A percentile compares a stretch with the other conserved stretches of the same genome.
These are phyloP conservation scores for Rhabdophis nuchalis DNA, from an alignment of 2,797 vertebrate genomes.

Conservation along the genomic window DNA sequence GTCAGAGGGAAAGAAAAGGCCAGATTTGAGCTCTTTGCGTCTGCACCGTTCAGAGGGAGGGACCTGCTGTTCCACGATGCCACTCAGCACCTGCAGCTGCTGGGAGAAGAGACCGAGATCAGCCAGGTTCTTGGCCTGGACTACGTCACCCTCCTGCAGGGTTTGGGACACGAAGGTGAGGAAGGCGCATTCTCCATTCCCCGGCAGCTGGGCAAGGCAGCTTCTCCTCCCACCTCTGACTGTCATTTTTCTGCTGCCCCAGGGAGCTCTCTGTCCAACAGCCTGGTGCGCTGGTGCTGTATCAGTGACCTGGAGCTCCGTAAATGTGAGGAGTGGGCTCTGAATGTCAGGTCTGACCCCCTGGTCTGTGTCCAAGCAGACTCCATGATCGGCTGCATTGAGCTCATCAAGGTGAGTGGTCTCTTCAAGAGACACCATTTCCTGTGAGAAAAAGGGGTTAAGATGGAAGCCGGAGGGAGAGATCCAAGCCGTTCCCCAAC, in stretches of 20 bases:
- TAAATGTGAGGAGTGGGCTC: slow-evolving; percentile 89
- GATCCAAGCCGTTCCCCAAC: neutral
- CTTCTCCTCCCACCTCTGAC: no score
- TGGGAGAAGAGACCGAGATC: slow-evolving; percentile 77
- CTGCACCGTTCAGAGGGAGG: slow-evolving; percentile 71
- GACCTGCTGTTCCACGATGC: slow-evolving; percentile 85
- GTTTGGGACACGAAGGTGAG: slow-evolving; percentile 89
- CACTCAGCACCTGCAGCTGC: slow-evolving; percentile 75
- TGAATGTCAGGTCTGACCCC: slow-evolving; percentile 83
- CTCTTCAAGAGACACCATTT: neutral
- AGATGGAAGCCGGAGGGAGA: neutral
- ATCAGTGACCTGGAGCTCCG: slow-evolving; percentile 84
- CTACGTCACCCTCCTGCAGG: slow-evolving; percentile 87
- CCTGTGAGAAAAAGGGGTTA: neutral
- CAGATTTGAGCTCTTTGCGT: slow-evolving; percentile 84
- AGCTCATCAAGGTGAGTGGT: slow-evolving; percentile 83
- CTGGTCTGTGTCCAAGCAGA: slow-evolving; percentile 82
- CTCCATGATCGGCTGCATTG: slow-evolving; percentile 83
- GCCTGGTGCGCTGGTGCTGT: slow-evolving; percentile 90
- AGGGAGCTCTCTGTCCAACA: slow-evolving; percentile 89
- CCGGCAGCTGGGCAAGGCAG: no score
- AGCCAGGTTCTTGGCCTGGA: slow-evolving; percentile 85
- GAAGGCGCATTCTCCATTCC: neutral
- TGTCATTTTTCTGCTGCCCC: neutral
- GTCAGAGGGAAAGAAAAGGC: slow-evolving; percentile 71